Base-by-base conservation (phyloP, 2,888 invertebrate species). In the Drosophila acutilabella region DNA sequence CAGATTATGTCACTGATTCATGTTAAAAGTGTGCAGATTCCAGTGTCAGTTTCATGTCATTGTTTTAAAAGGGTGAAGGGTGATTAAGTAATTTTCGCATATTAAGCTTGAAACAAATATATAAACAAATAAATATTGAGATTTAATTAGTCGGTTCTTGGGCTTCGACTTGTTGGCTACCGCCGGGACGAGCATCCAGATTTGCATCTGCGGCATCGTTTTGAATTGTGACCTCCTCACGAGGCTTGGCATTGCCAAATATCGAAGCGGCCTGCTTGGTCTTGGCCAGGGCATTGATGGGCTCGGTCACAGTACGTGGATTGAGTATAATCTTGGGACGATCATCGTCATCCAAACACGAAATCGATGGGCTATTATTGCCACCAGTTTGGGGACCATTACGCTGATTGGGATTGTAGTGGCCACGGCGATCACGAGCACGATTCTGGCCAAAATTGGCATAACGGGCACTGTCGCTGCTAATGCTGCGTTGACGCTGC, bases 161-260 rank as follows among this genome's bases (percentile, higher is more conserved):
- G 2, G 23, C 26, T n/a, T 8, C 13, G 14, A 16, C 7, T 14
- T 44, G 53, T 8, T 52, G 36, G 13, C 71, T 78, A 23, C 60
- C 40, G 10, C 59, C 50, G 5, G 74, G 50, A 6, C 16, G 53
- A 8, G 41, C 4, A 18, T 74, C 77, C 7, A 23, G 13, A 1
- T 36, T 18, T 2, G 20, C 5, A n/a, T 30, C 57, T 13, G 13
- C 11, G 41, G 11, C 53, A 2, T 48, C 33, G 10, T 13, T 45
- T 0, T 65, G 48, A 2, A 41, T 6, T 10, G 62, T 6, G 0
- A 70, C 36, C 0, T 74, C 74, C 50, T 97, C 97, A 83, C 98
- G 94, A 48, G 98, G 98, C 92, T 96, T 96, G 71, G 98, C 98
- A 75, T 96, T 96, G 67, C 98, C 98, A 93, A 98, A 98, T 92